Conservation (phyloP, 2,888 invertebrate genomes). For the Cacoxenus indagator region DNA sequence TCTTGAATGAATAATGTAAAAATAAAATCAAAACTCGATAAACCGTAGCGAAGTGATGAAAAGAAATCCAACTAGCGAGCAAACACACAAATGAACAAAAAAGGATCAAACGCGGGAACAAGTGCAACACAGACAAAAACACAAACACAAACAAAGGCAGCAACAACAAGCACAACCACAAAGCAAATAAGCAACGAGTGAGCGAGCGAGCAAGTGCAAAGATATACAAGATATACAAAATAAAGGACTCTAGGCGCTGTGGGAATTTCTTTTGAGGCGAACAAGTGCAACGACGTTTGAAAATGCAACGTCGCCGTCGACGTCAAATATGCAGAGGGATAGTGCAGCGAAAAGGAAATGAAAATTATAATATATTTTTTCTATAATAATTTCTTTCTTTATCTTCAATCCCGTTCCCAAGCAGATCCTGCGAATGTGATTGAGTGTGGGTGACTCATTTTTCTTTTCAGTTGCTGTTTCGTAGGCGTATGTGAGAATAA, state of each 20-base stretch:
- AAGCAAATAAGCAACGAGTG: constrained; percentile 45
- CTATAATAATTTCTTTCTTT: too few relatives aligned
- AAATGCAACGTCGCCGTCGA: constrained; percentile 35
- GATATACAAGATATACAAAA: too few relatives aligned
- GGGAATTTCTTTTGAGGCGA: constrained; percentile 29
- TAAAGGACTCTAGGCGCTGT: neutral
- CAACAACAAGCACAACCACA: constrained; percentile 43
- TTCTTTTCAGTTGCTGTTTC: neutral
- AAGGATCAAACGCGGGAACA: constrained; percentile 44
- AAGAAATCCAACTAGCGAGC: constrained; percentile 27
- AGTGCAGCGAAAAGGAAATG: constrained; percentile 59
- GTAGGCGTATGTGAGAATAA: constrained; percentile 32
- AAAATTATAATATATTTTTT: constrained; percentile 59
- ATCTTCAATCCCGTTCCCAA: too few relatives aligned
- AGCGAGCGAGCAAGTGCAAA: constrained; percentile 44
- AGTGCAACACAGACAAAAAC: constrained; percentile 55
- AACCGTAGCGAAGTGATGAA: constrained; percentile 45
- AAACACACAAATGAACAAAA: constrained; percentile 21
- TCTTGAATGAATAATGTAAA: constrained; percentile 44
- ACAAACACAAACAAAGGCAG: constrained; percentile 27
- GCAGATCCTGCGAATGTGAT: constrained; percentile 42
- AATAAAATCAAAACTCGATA: constrained; percentile 58
- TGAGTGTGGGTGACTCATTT: constrained; percentile 27
- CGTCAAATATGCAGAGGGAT: constrained; percentile 46
- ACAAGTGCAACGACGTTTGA: constrained; percentile 60